phyloP scores from a whole-genome alignment of 2,113 vertebrate species.

The Psephotus haematonotus region DNA sequence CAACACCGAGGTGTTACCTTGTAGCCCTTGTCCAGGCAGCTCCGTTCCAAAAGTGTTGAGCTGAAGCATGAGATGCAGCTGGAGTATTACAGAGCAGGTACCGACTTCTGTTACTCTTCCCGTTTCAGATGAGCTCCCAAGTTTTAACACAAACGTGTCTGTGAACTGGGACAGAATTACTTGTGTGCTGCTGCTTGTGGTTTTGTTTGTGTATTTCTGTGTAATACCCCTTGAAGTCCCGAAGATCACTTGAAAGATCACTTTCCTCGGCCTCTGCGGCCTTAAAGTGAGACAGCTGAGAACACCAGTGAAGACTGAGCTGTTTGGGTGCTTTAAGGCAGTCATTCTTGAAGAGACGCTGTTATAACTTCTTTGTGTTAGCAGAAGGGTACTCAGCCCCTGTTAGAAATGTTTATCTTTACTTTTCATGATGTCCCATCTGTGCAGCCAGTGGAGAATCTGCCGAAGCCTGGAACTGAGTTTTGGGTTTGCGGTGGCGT shows the following conservation, averaged over 20 bases:
- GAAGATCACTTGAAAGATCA: too few relatives aligned
- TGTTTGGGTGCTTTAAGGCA: background rate
- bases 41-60: accelerated
- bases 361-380: background rate
- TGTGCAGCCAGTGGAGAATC: background rate
- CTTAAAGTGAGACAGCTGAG: accelerated
- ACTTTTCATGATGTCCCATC: background rate
- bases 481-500: background rate
- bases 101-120: background rate
- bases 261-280: accelerated
- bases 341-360: background rate
- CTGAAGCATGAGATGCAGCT: accelerated
- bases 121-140: accelerated
- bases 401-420: background rate
- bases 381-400: background rate
- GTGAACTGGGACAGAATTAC: background rate
- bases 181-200: accelerated
- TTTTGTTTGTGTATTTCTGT: background rate
- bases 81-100: background rate
- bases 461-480: background rate
- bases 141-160: background rate
- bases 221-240: background rate
- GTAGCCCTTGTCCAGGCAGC: background rate
- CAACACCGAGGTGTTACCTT: accelerated
- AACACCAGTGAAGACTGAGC: accelerated